phyloP scores from a whole-genome alignment of 2,888 invertebrate genomes.

The Steinernema hermaphroditum region DNA sequence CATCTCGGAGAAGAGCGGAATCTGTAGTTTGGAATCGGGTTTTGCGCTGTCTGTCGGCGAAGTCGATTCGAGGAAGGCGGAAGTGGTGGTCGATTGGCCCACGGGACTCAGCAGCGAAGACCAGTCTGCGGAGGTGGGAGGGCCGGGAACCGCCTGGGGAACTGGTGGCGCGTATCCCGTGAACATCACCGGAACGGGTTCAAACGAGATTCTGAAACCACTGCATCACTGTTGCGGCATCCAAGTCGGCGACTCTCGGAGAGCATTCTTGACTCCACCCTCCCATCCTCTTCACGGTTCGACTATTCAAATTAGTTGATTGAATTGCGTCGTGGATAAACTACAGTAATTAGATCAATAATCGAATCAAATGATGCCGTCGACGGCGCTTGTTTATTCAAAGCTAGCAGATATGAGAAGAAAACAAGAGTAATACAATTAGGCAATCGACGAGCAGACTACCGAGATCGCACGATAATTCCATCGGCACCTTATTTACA shows the following conservation, averaged over 20 bases:
- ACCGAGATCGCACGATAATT: constrained; percentile 29
- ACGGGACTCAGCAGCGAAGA: background rate
- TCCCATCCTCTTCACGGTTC: constrained; percentile 30
- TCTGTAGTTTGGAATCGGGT: background rate
- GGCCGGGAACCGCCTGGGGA: background rate
- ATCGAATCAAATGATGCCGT: constrained; percentile 29
- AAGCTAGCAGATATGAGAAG: constrained; percentile 27
- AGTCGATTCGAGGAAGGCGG: background rate
- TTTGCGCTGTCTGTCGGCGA: background rate
- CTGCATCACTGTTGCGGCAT: background rate
- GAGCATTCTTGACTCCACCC: constrained; percentile 17
- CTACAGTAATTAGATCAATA: constrained; percentile 31
- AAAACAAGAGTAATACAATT: constrained; percentile 26
- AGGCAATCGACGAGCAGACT: constrained; percentile 8
- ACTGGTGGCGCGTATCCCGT: background rate
- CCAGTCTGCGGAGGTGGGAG: background rate
- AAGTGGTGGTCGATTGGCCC: background rate
- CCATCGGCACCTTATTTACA: background rate
- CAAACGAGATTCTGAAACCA: background rate
- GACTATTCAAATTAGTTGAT: constrained; percentile 30
- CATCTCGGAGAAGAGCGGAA: constrained; percentile 10
- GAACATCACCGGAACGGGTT: background rate
- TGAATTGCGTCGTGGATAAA: constrained; percentile 29
- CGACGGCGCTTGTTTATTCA: constrained; percentile 23
- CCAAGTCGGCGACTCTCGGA: background rate